A percentile compares a stretch with the other conserved stretches of the same genome.
phyloP scores from a whole-genome alignment of 2,113 vertebrate species.

The Psophia crepitans region DNA sequence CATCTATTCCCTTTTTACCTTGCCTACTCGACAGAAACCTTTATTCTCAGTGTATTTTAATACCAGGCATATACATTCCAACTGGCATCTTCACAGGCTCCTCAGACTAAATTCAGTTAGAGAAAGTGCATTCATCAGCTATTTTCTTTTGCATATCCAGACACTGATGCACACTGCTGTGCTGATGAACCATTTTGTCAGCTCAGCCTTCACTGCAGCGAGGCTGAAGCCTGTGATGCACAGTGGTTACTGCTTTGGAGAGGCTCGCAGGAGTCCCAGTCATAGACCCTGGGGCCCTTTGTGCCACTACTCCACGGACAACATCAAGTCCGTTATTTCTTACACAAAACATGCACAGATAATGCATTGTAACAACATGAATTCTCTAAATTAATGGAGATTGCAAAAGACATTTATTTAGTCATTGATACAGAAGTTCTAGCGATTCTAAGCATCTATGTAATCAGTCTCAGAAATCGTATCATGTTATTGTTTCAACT shows the following conservation, averaged over 20 bases:
- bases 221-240: not conserved
- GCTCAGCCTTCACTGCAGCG: not conserved
- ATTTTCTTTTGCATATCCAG: not conserved
- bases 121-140: not conserved
- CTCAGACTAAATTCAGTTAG: not conserved
- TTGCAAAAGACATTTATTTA: not conserved
- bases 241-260: not conserved
- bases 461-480: not conserved
- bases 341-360: not conserved
- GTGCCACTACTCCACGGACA: not conserved
- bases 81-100: not conserved
- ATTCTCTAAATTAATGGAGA: not conserved
- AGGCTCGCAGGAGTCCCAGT: not conserved
- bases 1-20: not conserved
- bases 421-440: not conserved
- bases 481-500: not conserved
- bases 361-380: not conserved
- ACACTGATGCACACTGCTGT: not conserved
- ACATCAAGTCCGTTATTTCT: not conserved
- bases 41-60: not conserved
- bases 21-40: not conserved
- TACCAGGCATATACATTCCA: not conserved
- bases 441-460: not conserved
- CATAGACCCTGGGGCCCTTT: not conserved
- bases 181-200: not conserved